Evolutionary conservation across 2,888 invertebrate species (phyloP).

Genomic region (Tinea trinotella): DNA sequence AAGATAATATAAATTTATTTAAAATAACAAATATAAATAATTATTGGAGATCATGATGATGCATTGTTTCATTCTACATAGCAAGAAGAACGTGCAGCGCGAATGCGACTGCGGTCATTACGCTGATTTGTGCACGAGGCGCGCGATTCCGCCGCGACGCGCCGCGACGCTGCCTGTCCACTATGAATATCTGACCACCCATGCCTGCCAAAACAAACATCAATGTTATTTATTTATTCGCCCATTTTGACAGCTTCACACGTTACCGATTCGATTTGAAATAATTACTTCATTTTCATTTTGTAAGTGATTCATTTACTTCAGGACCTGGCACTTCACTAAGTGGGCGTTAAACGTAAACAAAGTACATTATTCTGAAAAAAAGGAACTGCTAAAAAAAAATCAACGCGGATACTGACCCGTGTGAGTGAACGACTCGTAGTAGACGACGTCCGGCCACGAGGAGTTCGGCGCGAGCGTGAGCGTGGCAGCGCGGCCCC

Average conservation of each 20-base stretch:
- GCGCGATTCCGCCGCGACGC: conserved; percentile 29
- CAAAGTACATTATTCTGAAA: neutral
- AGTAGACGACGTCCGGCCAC: conserved; percentile 94
- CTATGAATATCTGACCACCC: conserved; percentile 94
- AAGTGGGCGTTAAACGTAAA: neutral
- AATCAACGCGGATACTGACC: too few species aligned
- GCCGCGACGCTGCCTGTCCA: conserved; percentile 79
- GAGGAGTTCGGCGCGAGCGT: conserved; percentile 88
- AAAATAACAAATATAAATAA: neutral
- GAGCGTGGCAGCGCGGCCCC: conserved; percentile 80
- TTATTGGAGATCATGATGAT: neutral
- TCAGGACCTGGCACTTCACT: neutral
- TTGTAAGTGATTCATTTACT: too few species aligned
- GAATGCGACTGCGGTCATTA: neutral
- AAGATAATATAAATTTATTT: conserved; percentile 25
- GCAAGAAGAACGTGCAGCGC: neutral
- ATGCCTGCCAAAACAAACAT: conserved; percentile 72
- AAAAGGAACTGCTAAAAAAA: too few species aligned
- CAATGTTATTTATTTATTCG: neutral
- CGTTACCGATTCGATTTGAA: too few species aligned
- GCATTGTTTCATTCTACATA: neutral
- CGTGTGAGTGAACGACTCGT: conserved; percentile 92
- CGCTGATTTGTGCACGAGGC: conserved; percentile 21
- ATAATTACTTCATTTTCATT: too few species aligned
- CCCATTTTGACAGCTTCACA: too few species aligned